Evolutionary conservation across 2,797 vertebrate genomes (phyloP).

Genomic region (Tarsius wallacei): DNA sequence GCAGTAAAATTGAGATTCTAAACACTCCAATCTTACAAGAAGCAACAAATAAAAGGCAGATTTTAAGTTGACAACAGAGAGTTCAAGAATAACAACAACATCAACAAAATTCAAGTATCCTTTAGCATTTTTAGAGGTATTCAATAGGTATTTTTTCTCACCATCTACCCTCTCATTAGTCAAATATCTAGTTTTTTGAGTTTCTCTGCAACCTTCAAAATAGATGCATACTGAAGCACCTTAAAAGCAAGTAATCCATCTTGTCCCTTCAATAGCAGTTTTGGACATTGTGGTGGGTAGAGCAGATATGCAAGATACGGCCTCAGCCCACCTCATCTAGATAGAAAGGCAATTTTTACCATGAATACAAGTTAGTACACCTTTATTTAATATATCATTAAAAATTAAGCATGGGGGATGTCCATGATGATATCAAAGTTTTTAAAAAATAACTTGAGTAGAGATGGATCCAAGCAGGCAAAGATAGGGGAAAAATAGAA

Average conservation of each 20-base stretch:
- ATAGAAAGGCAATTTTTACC: not conserved
- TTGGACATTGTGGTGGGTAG: not conserved
- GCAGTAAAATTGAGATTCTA: not conserved
- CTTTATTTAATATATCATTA: slow-evolving; percentile 36
- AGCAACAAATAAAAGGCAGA: not conserved
- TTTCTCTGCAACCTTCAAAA: not conserved
- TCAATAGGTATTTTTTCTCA: not conserved
- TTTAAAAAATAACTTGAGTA: slow-evolving; percentile 7
- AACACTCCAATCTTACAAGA: not conserved
- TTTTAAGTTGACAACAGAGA: slow-evolving; percentile 2
- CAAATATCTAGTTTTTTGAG: not conserved
- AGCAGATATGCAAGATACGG: not conserved
- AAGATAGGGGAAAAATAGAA: not conserved
- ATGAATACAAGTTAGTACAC: not conserved
- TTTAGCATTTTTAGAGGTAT: not conserved
- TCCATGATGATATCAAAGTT: slow-evolving; percentile 11
- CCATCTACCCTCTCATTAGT: not conserved
- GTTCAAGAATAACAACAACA: not conserved
- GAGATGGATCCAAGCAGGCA: not conserved
- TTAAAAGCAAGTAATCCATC: slow-evolving; percentile 3
- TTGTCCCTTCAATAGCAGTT: not conserved
- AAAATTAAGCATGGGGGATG: not conserved
- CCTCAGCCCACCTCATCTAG: not conserved
- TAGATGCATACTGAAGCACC: not conserved
- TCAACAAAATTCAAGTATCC: not conserved